Conservation (phyloP, 2,888 invertebrate genomes). For the Calameuta pallipes region DNA sequence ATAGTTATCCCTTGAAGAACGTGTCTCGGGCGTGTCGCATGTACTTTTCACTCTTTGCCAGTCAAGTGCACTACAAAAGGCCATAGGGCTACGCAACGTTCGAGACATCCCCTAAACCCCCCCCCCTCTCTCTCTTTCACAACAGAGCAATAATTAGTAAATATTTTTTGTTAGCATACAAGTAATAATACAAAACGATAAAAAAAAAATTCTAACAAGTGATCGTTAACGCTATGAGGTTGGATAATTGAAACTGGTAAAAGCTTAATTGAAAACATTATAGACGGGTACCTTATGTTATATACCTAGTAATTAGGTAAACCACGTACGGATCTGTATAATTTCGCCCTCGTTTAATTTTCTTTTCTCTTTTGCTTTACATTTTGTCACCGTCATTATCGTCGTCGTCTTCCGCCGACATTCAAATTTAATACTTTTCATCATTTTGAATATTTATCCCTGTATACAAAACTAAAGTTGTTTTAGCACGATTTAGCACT, state of each 20-base stretch:
- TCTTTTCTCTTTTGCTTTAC: conserved; percentile 6
- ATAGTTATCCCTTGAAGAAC: too few relatives aligned
- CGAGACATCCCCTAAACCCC: neutral
- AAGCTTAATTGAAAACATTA: conserved; percentile 20
- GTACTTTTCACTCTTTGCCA: too few relatives aligned
- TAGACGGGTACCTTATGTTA: conserved; percentile 16
- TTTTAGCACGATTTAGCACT: conserved; percentile 60
- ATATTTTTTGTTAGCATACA: conserved; percentile 19
- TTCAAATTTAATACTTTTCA: conserved; percentile 57
- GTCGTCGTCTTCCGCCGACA: conserved; percentile 32
- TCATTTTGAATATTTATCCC: conserved; percentile 49
- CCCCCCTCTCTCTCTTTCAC: too few relatives aligned
- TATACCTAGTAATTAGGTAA: conserved; percentile 19
- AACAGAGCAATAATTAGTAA: conserved; percentile 19
- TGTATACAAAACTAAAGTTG: conserved; percentile 62
- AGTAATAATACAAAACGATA: conserved; percentile 25
- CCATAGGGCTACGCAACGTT: conserved; percentile 2
- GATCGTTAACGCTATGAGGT: conserved; percentile 19
- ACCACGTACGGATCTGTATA: conserved; percentile 24
- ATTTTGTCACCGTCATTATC: too few relatives aligned
- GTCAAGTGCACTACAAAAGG: neutral
- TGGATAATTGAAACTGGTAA: conserved; percentile 20
- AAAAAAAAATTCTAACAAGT: conserved; percentile 18
- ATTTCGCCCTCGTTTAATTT: conserved; percentile 31
- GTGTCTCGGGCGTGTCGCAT: too few relatives aligned